phyloP scores from a whole-genome alignment of 2,888 invertebrate species.

The Fabriciana adippe region DNA sequence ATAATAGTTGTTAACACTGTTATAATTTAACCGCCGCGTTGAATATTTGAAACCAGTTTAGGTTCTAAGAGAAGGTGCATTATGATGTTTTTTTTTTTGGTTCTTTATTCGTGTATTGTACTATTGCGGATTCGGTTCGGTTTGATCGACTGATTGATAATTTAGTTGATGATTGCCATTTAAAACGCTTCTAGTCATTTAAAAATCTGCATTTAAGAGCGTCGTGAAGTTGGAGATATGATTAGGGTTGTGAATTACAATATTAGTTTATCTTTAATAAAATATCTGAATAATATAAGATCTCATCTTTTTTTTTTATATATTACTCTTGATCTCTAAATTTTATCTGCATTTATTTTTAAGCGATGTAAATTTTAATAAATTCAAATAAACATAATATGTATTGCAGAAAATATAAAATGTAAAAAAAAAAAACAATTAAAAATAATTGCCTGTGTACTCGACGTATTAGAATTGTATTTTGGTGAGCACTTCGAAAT shows the following conservation, averaged over 20 bases:
- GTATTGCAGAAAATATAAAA: constrained; percentile 27
- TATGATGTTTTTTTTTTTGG: constrained; percentile 40
- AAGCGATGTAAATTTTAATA: constrained; percentile 43
- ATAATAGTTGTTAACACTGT: constrained; percentile 48
- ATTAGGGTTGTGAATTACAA: constrained; percentile 80
- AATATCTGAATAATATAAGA: constrained; percentile 65
- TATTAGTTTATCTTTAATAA: constrained; percentile 64
- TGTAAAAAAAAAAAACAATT: constrained; percentile 48
- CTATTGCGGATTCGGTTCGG: constrained; percentile 35
- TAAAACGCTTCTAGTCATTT: constrained; percentile 56
- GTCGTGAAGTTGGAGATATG: constrained; percentile 57
- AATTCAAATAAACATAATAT: constrained; percentile 16
- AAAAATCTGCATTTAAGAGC: constrained; percentile 60
- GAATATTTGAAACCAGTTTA: constrained; percentile 1
- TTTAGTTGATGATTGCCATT: constrained; percentile 64
- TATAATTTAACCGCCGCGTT: constrained; percentile 45
- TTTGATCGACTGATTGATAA: constrained; percentile 40
- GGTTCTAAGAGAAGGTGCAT: constrained; percentile 19
- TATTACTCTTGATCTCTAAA: constrained; percentile 73
- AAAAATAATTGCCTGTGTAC: constrained; percentile 60
- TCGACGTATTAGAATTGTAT: constrained; percentile 61
- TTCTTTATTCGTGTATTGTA: constrained; percentile 33
- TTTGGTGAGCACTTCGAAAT: constrained; percentile 58
- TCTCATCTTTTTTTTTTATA: constrained; percentile 61
- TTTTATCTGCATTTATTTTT: constrained; percentile 70